Percentiles rank a stretch among this genome's conserved stretches.
These are phyloP conservation scores for Nomia melanderi DNA, from an alignment of 1,140 invertebrate species.

Conservation along the genomic window DNA sequence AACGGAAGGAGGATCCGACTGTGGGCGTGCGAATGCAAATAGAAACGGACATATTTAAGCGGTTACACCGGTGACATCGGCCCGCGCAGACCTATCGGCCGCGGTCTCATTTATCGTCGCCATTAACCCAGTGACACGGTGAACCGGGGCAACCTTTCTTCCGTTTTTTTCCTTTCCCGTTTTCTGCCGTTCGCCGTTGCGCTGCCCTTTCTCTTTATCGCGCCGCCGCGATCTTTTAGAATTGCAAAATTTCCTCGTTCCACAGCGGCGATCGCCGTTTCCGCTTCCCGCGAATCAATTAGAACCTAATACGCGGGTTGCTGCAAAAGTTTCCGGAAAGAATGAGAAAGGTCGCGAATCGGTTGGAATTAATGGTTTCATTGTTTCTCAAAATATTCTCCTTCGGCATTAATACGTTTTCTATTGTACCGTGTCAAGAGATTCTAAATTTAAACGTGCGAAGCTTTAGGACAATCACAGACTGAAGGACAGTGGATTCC, in stretches of 20 bases:
- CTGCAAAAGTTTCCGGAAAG: no score
- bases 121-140: constrained; percentile 60
- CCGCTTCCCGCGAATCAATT: not conserved
- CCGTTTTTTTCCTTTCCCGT: not conserved
- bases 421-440: no score
- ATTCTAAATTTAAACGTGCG: no score
- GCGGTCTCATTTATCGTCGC: constrained; percentile 57
- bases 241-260: not conserved
- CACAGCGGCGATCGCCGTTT: no score
- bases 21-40: constrained; percentile 22
- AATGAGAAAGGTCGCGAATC: no score
- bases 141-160: constrained; percentile 19
- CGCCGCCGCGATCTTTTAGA: not conserved
- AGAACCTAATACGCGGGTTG: not conserved
- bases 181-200: not conserved
- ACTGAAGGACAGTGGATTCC: no score
- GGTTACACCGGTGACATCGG: constrained; percentile 24
- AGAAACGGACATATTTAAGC: constrained; percentile 36
- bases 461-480: no score
- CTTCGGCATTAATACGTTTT: no score
- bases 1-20: not conserved
- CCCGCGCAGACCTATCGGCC: constrained; percentile 36
- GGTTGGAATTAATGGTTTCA: no score
- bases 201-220: not conserved
- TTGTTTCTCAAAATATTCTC: no score